Evolutionary conservation across 2,113 vertebrate genomes (phyloP), one percentile per base, ranked within the genome.

Genomic region (Gymnobelideus leadbeateri): DNA sequence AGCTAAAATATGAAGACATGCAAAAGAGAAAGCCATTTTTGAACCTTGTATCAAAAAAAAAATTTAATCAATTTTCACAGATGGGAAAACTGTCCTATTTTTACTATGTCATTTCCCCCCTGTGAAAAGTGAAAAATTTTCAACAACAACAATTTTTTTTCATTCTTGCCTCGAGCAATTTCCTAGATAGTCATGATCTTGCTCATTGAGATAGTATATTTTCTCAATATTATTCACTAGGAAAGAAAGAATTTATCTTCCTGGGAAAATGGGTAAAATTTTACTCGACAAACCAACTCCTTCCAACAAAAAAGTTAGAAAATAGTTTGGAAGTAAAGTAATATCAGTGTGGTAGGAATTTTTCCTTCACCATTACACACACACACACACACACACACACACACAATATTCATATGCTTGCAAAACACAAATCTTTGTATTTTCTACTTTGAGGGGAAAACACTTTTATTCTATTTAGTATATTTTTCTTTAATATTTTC

Each of bases 121-220:
- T 95, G 94, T 68, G 94, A 96, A 96, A 97, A 95, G 92, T 55
- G 92, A 96, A 97, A 52, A 55, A 91, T 93, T 94, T 97, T 96
- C 92, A 95, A 96, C 52, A 92, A 95, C 92, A 77, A 96, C 89
- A 51, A 53, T 95, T 95, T 84, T 84, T 46, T 43, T 55, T 89
- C 55, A 91, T 43, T 91, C 96, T 96, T 94, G 92, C 96, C 96
- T 84, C 49, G 96, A 95, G 96, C 96, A 96, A 96, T 93, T 96
- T 61, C 49, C 93, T 54, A 92, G 96, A 96, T 91, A 96, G 93
- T 94, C 28, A 19, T 57, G 84, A 50, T 54, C 28, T 61, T 54
- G 91, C 49, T 92, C 49, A 31, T 55, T 91, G 89, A 91, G 55
- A 93, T 92, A 68, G 8, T 51, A 9, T 94, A n/a, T 91, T 92